Evolutionary conservation across 2,113 vertebrate genomes (phyloP).

Genomic region (Tragelaphus strepsiceros): DNA sequence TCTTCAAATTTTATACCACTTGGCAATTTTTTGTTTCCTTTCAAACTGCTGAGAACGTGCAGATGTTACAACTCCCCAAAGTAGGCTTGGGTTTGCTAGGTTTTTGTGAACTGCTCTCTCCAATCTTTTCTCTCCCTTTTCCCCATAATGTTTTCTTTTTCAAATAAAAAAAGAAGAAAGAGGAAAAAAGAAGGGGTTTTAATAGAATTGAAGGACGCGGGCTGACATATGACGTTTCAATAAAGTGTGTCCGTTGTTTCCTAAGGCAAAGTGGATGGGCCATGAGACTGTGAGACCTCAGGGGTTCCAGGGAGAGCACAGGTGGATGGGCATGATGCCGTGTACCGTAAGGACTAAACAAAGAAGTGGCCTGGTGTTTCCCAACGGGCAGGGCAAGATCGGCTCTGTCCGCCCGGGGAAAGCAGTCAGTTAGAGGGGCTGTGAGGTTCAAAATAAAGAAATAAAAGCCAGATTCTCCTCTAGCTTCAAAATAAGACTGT

Average conservation of each 20-base stretch:
- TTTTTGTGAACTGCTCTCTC: conserved; percentile 51
- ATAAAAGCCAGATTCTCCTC: background rate
- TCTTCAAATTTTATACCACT: conserved; percentile 86
- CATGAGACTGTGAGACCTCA: background rate
- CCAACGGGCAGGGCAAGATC: background rate
- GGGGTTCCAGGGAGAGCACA: conserved; percentile 51
- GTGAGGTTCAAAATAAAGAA: background rate
- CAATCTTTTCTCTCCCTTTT: conserved; percentile 8
- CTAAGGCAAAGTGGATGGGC: conserved; percentile 20
- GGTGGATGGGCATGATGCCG: conserved; percentile 61
- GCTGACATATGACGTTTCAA: conserved; percentile 73
- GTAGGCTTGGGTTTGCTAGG: conserved; percentile 67
- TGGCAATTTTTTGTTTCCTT: conserved; percentile 83
- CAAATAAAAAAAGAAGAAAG: background rate
- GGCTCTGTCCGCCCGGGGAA: no score
- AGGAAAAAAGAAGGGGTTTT: conserved; percentile 43
- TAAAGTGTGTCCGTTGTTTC: conserved; percentile 60
- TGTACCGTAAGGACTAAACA: conserved; percentile 21
- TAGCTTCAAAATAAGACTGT: background rate
- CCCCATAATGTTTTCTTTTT: conserved; percentile 11
- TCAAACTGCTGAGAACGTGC: conserved; percentile 85
- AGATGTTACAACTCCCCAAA: conserved; percentile 80
- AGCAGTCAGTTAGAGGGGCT: background rate
- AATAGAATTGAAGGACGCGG: conserved; percentile 51
- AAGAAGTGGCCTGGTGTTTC: conserved; percentile 40